Conservation (phyloP, 2,113 vertebrate genomes). For the Conger conger region DNA sequence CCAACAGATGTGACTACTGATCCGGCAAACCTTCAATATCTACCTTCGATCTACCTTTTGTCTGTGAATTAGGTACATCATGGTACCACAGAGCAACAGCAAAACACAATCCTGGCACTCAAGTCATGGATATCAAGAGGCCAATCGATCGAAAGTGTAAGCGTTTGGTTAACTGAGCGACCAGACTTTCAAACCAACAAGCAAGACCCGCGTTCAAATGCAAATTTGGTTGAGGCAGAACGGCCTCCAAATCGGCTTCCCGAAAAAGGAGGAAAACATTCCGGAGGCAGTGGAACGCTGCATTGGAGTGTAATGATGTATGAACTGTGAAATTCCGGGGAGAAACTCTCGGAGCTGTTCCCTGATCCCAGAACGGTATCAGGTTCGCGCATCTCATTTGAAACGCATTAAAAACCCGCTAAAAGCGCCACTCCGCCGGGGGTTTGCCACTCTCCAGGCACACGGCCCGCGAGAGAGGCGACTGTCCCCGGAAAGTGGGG, state of each 20-base stretch:
- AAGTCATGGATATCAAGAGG: background rate
- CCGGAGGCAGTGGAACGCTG: background rate
- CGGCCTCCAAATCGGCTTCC: background rate
- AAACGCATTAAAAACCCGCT: constrained; percentile 27
- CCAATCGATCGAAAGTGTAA: background rate
- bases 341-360: background rate
- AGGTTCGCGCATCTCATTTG: constrained; percentile 30
- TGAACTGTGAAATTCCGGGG: background rate
- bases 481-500: background rate
- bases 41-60: no score
- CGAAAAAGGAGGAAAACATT: background rate
- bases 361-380: constrained; percentile 13
- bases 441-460: background rate
- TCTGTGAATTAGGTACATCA: no score
- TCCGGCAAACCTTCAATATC: no score
- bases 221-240: no score
- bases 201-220: no score
- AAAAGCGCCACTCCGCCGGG: constrained; percentile 1
- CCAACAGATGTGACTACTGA: no score
- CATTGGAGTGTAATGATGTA: background rate
- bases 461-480: background rate
- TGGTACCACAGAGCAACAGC: no score
- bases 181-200: background rate
- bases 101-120: background rate
- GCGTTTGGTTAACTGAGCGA: background rate